phyloP scores from a whole-genome alignment of 2,797 vertebrate genomes.

The Rhinatrema bivittatum region DNA sequence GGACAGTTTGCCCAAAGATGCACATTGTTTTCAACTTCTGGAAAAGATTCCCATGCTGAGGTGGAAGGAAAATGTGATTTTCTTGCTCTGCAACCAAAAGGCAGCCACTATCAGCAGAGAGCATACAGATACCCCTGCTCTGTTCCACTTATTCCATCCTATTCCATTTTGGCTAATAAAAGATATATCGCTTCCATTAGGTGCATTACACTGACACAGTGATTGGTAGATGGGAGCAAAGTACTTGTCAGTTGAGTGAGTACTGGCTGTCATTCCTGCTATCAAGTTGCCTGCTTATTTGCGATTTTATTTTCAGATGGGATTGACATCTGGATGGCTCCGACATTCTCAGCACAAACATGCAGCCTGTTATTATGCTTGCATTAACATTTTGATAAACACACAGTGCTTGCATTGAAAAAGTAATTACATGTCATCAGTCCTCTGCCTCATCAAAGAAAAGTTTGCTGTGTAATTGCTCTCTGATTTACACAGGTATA shows the following conservation, averaged over 20 bases:
- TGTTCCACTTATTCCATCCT: conserved; percentile 13
- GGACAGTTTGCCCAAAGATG: too few species aligned
- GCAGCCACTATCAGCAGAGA: too few species aligned
- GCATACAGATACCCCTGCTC: too few species aligned
- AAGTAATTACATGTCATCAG: conserved; percentile 95
- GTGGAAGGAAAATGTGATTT: too few species aligned
- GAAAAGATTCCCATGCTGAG: too few species aligned
- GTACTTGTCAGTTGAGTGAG: conserved; percentile 67
- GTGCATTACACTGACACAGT: conserved; percentile 31
- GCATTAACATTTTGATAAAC: conserved; percentile 99
- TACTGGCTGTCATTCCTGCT: conserved; percentile 70
- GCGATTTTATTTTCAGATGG: conserved; percentile 81
- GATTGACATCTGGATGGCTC: conserved; percentile 85
- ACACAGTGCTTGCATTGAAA: conserved; percentile 79
- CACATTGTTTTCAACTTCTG: too few species aligned
- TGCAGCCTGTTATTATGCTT: conserved; percentile 93
- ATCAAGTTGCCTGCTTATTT: conserved; percentile 77
- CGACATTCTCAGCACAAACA: conserved; percentile 79
- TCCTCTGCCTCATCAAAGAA: conserved; percentile 68
- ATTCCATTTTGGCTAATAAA: conserved; percentile 25
- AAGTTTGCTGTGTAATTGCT: conserved; percentile 64
- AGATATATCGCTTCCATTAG: conserved; percentile 37
- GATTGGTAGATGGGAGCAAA: conserved; percentile 28
- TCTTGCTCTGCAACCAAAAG: too few species aligned
- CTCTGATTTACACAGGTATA: conserved; percentile 58